phyloP scores from a whole-genome alignment of 2,888 invertebrate genomes.

The Plebejus anna region DNA sequence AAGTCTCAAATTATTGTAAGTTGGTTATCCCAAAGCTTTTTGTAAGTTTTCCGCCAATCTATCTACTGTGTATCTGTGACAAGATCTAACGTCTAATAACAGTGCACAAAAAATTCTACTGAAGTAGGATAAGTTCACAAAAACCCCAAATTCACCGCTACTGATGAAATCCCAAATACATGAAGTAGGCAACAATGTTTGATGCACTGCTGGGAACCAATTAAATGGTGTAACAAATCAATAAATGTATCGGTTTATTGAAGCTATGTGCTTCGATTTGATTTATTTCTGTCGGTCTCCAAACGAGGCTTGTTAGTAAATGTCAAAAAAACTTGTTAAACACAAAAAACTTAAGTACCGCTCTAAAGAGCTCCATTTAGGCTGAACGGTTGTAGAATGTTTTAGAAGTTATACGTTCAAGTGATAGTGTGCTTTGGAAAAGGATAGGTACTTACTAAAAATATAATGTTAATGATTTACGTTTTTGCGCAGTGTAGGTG shows the following conservation, averaged over 20 bases:
- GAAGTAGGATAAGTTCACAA: background rate
- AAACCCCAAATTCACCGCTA: background rate
- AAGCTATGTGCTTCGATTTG: conserved; percentile 76
- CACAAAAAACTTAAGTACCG: conserved; percentile 40
- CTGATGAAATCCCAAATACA: conserved; percentile 15
- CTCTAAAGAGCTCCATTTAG: conserved; percentile 12
- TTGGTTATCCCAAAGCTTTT: background rate
- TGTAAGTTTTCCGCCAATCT: background rate
- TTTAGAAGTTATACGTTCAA: background rate
- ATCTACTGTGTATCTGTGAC: background rate
- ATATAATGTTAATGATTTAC: too few relatives aligned
- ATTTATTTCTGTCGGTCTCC: conserved; percentile 57
- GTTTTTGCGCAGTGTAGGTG: too few relatives aligned
- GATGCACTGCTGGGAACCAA: conserved; percentile 75
- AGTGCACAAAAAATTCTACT: background rate
- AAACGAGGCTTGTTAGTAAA: conserved; percentile 68
- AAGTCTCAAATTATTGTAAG: background rate
- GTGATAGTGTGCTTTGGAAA: background rate
- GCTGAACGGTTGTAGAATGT: background rate
- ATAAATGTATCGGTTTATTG: conserved; percentile 79
- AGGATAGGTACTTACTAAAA: too few relatives aligned
- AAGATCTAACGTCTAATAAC: conserved; percentile 36
- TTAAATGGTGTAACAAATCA: conserved; percentile 79
- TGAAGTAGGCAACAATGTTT: conserved; percentile 49
- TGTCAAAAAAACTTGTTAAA: conserved; percentile 61